phyloP scores from a whole-genome alignment of 2,113 vertebrate species.

The Chaetodon trifascialis region DNA sequence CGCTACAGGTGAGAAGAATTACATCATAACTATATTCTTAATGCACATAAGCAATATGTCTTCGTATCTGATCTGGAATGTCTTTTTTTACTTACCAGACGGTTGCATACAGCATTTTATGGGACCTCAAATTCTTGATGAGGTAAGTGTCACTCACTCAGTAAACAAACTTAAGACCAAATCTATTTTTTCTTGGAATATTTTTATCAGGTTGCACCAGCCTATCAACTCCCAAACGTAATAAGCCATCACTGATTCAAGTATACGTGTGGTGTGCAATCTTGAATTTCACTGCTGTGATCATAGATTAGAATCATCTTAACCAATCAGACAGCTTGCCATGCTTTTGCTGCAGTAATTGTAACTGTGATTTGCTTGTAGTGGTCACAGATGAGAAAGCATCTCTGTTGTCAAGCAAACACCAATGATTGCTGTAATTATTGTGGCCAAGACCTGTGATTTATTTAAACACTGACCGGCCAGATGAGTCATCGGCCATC shows the following conservation, averaged over 20 bases:
- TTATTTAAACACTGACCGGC: conserved; percentile 16
- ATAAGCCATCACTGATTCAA: too few relatives aligned
- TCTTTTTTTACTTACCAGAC: conserved; percentile 84
- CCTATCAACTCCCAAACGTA: not conserved
- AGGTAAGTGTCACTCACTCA: conserved; percentile 85
- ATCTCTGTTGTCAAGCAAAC: not conserved
- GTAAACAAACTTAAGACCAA: too few relatives aligned
- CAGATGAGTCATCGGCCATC: conserved; percentile 16
- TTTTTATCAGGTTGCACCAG: not conserved
- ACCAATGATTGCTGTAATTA: conserved; percentile 22
- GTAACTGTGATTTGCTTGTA: not conserved
- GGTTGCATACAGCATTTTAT: conserved; percentile 98
- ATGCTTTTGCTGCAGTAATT: not conserved
- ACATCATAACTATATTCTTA: not conserved
- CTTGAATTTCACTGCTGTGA: not conserved
- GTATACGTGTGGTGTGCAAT: not conserved
- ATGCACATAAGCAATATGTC: not conserved
- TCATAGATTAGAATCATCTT: not conserved
- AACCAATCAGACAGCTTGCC: not conserved
- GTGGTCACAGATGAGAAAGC: not conserved
- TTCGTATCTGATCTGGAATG: conserved; percentile 6
- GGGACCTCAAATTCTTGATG: conserved; percentile 99
- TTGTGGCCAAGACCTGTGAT: conserved; percentile 27
- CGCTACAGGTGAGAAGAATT: conserved; percentile 88
- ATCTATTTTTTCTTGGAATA: too few relatives aligned